Base-by-base conservation (phyloP, 2,888 invertebrate genomes). In the Eilema sororculum region DNA sequence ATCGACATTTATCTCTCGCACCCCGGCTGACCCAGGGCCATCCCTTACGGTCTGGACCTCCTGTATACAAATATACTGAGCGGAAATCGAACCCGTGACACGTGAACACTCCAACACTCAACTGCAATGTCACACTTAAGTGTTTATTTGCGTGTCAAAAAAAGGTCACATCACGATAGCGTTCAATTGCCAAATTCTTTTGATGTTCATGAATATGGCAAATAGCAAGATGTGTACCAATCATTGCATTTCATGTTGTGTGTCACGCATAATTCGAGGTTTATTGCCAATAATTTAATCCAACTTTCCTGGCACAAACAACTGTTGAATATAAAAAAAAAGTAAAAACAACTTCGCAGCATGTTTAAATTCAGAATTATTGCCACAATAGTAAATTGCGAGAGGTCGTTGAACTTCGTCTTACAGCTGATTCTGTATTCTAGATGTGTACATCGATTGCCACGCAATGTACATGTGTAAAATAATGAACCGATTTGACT, bases 351-450 rank as follows among this genome's bases (percentile, higher is more conserved):
- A 73, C 25, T 59, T 58, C 60, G 33, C 33, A 56, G 33, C 33
- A 63, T 61, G 28, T 69, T 62, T 66, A 63, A 75, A 71, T 76
- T 75, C 59, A 41, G 71, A 76, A 65, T 65, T 74, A 77, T 70
- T 67, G 64, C 30, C 62, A 62, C 25, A 25, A 33, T 52, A 62
- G 37, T 68, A 56, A 68, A 76, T 65, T 68, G 25, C 68, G 33
- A 22, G 66, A 70, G 76, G 68, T 74, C 73, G 65, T 62, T 16
- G 64, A 76, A 74, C 83, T 72, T 67, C 20, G 63, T 13, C n/a
- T 3, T 64, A 72, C 68, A 72, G 22, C 56, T 68, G 65, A 65
- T 78, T 74, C 20, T 37, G 63, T 74, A 80, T 80, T 77, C 72
- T 37, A 62, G 33, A 66, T 74, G 68, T 57, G 68, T 65, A 30